Base-by-base conservation (phyloP, 2,888 invertebrate genomes). In the Cotesia congregata region DNA sequence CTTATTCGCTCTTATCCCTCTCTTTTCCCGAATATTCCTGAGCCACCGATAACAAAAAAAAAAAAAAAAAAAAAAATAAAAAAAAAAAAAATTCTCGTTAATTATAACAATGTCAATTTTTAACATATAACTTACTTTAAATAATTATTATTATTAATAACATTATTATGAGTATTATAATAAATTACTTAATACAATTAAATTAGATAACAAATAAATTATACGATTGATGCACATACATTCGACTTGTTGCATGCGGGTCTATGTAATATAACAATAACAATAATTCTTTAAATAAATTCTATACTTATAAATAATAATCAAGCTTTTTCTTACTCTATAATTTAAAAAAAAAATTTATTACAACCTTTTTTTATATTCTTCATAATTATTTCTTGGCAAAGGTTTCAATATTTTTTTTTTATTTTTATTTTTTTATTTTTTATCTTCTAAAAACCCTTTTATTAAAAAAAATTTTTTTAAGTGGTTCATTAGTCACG, bases 401-500 rank as follows among this genome's bases (percentile, higher is more conserved):
- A 71, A 50, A 50, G 50, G 60, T 71, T 61, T n/a, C 30, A n/a
- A 17, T 71, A 38, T 39, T 30, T 69, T n/a, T 67, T 59, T 5
- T 59, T 61, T 67, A 59, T 15, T 64, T 65, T 41, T 60, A 7
- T 59, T 40, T 62, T 59, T 69, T 64, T 30, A n/a, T n/a, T 64
- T 64, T 72, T 74, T 40, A 67, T 67, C 73, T 67, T 38, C 41
- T 39, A 71, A 74, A 60, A 62, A 62, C 50, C 69, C 68, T 70
- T 62, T 71, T 39, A 30, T 3, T 4, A 30, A 30, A 30, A 20
- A 30, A 30, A 59, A 74, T 71, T 72, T 77, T 74, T 69, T 78
- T 50, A 83, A 82, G 86, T 87, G 87, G 86, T 85, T 83, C 50
- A 85, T 84, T 82, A 87, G 86, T 87, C 87, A 87, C 87, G 87